phyloP scores from a whole-genome alignment of 2,113 vertebrate species.

The Aegotheles bennettii region DNA sequence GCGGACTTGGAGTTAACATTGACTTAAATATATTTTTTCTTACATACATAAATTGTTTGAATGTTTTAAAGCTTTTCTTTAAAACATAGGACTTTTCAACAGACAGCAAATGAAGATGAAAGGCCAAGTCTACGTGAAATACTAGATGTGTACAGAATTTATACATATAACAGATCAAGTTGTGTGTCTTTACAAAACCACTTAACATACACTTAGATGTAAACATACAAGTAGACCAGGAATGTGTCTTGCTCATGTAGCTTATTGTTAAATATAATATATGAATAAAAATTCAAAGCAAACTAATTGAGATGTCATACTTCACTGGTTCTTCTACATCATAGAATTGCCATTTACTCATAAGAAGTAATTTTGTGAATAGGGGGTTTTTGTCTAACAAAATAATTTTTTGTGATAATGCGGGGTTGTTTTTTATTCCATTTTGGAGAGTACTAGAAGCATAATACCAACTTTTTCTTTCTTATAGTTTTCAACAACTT shows the following conservation, averaged over 20 bases:
- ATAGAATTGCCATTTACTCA: not conserved
- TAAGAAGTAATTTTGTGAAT: not conserved
- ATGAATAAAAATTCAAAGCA: not conserved
- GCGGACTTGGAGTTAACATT: not conserved
- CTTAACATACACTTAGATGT: not conserved
- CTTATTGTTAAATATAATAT: not conserved
- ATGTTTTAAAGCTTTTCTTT: not conserved
- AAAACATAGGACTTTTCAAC: not conserved
- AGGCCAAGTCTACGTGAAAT: not conserved
- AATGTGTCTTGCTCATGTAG: not conserved
- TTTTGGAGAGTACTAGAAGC: not conserved
- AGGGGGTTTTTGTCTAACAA: accelerated
- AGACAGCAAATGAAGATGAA: not conserved
- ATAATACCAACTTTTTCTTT: not conserved
- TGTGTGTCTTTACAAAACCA: not conserved
- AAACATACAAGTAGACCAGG: not conserved
- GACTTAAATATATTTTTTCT: not conserved
- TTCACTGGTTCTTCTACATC: not conserved
- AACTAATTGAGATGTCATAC: not conserved
- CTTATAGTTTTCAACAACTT: not conserved
- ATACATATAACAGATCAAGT: not conserved
- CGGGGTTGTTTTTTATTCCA: not conserved
- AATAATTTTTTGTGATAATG: not conserved
- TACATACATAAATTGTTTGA: not conserved
- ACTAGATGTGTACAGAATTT: not conserved